Conservation (phyloP, 2,888 invertebrate species). For the Danaus chrysippus region DNA sequence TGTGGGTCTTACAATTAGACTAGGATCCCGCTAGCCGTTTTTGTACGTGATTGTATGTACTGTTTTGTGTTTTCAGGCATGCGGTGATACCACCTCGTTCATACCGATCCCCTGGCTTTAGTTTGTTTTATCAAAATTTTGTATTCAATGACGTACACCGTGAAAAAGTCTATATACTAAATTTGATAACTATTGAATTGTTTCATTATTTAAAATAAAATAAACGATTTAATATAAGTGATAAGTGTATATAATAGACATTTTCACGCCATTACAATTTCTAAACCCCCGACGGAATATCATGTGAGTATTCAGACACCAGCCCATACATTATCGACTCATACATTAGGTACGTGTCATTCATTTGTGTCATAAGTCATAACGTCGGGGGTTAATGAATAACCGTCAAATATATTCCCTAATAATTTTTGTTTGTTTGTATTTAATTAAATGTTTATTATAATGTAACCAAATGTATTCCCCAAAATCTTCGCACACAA, state of each 20-base stretch:
- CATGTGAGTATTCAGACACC: slow-evolving; percentile 6
- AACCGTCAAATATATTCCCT: slow-evolving; percentile 17
- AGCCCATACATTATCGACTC: not conserved
- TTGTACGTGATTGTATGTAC: slow-evolving; percentile 6
- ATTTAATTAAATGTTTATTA: slow-evolving; percentile 13
- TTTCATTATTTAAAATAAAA: too few relatives aligned
- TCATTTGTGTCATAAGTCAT: slow-evolving; percentile 2
- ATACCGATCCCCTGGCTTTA: slow-evolving; percentile 21
- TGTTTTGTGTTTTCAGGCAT: slow-evolving; percentile 19
- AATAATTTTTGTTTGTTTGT: slow-evolving; percentile 15
- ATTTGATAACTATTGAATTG: too few relatives aligned
- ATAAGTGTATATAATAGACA: slow-evolving; percentile 10
- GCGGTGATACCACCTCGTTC: slow-evolving; percentile 21
- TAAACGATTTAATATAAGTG: too few relatives aligned
- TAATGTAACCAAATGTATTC: slow-evolving; percentile 18
- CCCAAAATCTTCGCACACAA: slow-evolving; percentile 19
- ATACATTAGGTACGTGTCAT: not conserved
- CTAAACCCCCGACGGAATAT: slow-evolving; percentile 20
- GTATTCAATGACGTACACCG: slow-evolving; percentile 15
- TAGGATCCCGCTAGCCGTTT: slow-evolving; percentile 24
- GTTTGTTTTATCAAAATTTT: slow-evolving; percentile 17
- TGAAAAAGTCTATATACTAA: slow-evolving; percentile 20
- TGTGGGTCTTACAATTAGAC: slow-evolving; percentile 17
- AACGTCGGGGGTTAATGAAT: slow-evolving; percentile 24
- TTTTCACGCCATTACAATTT: slow-evolving; percentile 19